phyloP scores from a whole-genome alignment of 2,797 vertebrate species.

The Cheirogaleus major region DNA sequence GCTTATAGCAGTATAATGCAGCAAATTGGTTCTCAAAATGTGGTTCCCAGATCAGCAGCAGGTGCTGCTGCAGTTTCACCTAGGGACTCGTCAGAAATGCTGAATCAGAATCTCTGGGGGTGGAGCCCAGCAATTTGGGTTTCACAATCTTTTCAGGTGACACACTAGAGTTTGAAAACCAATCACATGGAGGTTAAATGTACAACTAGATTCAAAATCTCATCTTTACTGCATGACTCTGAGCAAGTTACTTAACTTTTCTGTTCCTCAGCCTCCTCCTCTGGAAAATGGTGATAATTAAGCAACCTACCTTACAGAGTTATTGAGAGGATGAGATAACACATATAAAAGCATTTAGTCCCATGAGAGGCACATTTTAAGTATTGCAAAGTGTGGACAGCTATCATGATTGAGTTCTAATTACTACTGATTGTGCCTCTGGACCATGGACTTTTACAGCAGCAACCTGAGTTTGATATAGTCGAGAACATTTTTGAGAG shows the following conservation, averaged over 20 bases:
- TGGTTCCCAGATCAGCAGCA: not conserved
- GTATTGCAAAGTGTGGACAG: too few species aligned
- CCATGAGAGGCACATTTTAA: too few species aligned
- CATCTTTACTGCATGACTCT: not conserved
- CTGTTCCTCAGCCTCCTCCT: not conserved
- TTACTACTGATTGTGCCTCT: not conserved
- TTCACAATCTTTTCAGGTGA: not conserved
- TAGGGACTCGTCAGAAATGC: not conserved
- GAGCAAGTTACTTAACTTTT: not conserved
- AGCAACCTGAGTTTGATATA: not conserved
- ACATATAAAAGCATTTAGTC: not conserved
- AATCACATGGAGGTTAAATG: not conserved
- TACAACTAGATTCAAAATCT: not conserved
- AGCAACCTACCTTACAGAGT: not conserved
- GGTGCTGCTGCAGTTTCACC: not conserved
- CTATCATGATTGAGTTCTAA: not conserved
- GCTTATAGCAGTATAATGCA: not conserved
- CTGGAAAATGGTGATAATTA: not conserved
- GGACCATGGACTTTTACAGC: not conserved
- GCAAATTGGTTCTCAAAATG: not conserved
- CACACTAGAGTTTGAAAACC: not conserved
- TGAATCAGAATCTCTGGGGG: not conserved
- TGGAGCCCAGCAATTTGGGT: not conserved
- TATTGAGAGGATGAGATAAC: not conserved
- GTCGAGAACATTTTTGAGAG: not conserved